Evolutionary conservation across 2,113 vertebrate species (phyloP), one percentile per base, ranked within the genome.

Genomic region (Recurvirostra avosetta): DNA sequence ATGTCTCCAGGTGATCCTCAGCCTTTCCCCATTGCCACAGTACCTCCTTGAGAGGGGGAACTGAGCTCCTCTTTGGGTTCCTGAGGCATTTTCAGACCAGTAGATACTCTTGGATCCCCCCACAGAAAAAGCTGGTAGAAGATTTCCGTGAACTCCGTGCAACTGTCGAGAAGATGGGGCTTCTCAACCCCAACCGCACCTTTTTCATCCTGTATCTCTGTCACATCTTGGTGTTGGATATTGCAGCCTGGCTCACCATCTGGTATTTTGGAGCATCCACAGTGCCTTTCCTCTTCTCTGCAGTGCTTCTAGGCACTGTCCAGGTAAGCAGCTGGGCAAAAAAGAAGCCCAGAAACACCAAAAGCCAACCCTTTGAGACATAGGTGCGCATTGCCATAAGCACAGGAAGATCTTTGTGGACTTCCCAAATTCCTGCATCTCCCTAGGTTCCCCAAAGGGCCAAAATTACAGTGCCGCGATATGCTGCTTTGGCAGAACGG

Each of bases 131-230:
- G 30, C 90, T 98, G 72, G 96, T 97, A 1, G 85, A 98, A 17
- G 98, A 99, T 56, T 99, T 99, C 93, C 98, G 98, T 8, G 95
- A 97, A 19, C 98, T 99, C 29, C 98, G 98, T 61, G 95, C 83
- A 1, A 58, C 95, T 0, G 98, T 98, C 9, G 98, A 98, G 96
- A 96, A n/a, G 59, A 97, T 98, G 97, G 98, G 98, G 8, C 98
- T 99, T 19, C 93, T 99, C 85, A 96, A 94, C n/a, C 96, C 98
- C 83, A 97, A 88, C 92, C 85, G 14, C 0, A 6, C 59, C 68
- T 99, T 99, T 81, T 99, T 99, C 94, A 38, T 98, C 15, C 89
- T 97, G 8, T 38, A 21, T 40, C 97, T 98, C 71, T 95, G 98
- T 8, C 98, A 99, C 94, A 98, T 99, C 92, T 70, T 99, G 93